A percentile compares a stretch with the other conserved stretches of the same genome.
Evolutionary conservation across 2,888 invertebrate species (phyloP).

Genomic region (Ichneumoninae sp.): DNA sequence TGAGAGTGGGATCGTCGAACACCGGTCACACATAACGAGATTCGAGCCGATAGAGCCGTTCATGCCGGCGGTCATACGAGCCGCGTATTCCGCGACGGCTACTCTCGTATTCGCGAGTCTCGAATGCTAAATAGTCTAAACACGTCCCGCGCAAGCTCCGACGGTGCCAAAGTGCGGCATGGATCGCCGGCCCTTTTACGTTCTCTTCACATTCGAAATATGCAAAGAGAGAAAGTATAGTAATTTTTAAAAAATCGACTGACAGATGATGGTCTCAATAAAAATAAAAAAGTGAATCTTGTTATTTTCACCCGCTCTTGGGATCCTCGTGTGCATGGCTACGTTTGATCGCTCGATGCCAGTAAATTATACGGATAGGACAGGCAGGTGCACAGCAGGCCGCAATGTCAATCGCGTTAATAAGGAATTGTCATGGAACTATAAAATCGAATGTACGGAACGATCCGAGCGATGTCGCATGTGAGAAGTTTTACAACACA

Average conservation of each 20-base stretch:
- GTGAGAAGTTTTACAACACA: slow-evolving; percentile 11
- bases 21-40: slow-evolving; percentile 29
- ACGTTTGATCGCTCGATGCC: not conserved
- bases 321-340: not conserved
- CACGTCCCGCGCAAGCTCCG: slow-evolving; percentile 17
- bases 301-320: not conserved
- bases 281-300: not conserved
- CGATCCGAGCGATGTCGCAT: not conserved
- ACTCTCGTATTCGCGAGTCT: slow-evolving; percentile 8
- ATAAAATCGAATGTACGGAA: not conserved
- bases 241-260: not conserved
- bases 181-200: no score
- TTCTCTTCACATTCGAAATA: not conserved
- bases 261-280: not conserved
- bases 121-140: slow-evolving; percentile 11
- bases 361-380: not conserved
- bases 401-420: not conserved
- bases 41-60: slow-evolving; percentile 34
- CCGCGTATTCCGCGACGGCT: slow-evolving; percentile 8
- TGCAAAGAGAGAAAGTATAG: not conserved
- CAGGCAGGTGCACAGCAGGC: not conserved
- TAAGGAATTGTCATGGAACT: not conserved
- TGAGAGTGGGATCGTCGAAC: slow-evolving; percentile 3
- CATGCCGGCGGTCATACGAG: slow-evolving; percentile 17
- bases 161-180: not conserved